Evolutionary conservation across 2,888 invertebrate species (phyloP).

Genomic region (Drosophila bunnanda): DNA sequence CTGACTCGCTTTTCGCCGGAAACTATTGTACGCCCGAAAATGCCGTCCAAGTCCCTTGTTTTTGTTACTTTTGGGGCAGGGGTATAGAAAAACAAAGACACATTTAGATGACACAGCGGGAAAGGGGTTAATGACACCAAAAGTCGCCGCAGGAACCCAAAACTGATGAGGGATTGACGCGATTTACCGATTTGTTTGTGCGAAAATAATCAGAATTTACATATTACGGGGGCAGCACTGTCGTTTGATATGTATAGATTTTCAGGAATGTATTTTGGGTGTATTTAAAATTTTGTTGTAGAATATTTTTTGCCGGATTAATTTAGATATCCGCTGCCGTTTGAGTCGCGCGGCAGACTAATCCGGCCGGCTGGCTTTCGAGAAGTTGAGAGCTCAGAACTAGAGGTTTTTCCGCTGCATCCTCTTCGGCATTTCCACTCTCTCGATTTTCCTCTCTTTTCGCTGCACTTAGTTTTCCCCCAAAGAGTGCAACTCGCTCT

Average conservation of each 20-base stretch:
- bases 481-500: conserved; percentile 22
- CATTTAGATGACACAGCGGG: conserved; percentile 28
- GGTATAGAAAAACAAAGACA: conserved; percentile 20
- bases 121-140: conserved; percentile 49
- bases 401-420: conserved; percentile 46
- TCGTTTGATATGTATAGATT: conserved; percentile 24
- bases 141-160: conserved; percentile 10
- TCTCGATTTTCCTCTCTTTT: conserved; percentile 25
- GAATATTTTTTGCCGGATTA: conserved; percentile 5
- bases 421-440: conserved; percentile 38
- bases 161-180: conserved; percentile 3
- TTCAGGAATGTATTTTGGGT: conserved; percentile 31
- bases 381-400: conserved; percentile 52
- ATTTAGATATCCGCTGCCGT: conserved; percentile 49
- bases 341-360: conserved; percentile 72
- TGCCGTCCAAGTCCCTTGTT: conserved; percentile 20
- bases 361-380: conserved; percentile 55
- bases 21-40: conserved; percentile 13
- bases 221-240: not conserved
- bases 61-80: conserved; percentile 14
- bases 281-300: conserved; percentile 7
- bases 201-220: conserved; percentile 7
- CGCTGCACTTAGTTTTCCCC: conserved; percentile 30
- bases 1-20: not conserved
- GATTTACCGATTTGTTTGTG: conserved; percentile 14